Base-by-base conservation (phyloP, 2,113 vertebrate species). In the Sinosuthora webbiana region DNA sequence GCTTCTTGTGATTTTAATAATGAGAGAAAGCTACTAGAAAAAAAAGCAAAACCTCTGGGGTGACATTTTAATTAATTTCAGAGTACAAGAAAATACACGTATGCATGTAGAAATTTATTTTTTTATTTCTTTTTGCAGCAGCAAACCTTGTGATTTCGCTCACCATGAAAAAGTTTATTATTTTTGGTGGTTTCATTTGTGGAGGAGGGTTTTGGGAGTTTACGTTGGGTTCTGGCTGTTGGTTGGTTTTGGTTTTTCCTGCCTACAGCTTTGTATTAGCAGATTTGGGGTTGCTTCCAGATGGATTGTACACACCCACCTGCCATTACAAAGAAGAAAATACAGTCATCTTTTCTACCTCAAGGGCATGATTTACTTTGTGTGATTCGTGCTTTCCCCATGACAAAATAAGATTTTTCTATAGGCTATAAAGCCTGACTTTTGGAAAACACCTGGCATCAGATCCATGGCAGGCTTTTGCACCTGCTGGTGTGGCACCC, bases 381-480 rank as follows among this genome's bases (percentile, higher is more conserved):
- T 42, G 9, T 1, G 0, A 45, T 24, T 75, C 12, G 1, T 67
- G 70, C 56, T 81, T 84, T 53, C 44, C 50, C 13, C 0, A 0
- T 73, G 31, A 57, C n/a, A 73, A 73, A 92, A 78, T 23, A 55
- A 64, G 13, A 7, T 67, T 63, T 88, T 90, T 69, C 42, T 63
- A 20, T 31, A 31, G 9, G 9, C 13, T 22, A 0, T 33, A 18
- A 90, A 62, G 17, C 7, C 52, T 56, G 39, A 79, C 4, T 87
- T 87, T 85, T 70, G 68, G 42, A n/a, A 73, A 90, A 55, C 9
- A 9, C 7, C 3, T 12, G 28, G 23, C 27, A 22, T 41, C 30
- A 41, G 52, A 59, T 35, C 33, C 35, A 10, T 14, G n/a, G 65
- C 24, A 77, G 79, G 39, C 20, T 64, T 83, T 60, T 75, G 71